phyloP scores from a whole-genome alignment of 2,797 vertebrate species.

The Emys orbicularis region DNA sequence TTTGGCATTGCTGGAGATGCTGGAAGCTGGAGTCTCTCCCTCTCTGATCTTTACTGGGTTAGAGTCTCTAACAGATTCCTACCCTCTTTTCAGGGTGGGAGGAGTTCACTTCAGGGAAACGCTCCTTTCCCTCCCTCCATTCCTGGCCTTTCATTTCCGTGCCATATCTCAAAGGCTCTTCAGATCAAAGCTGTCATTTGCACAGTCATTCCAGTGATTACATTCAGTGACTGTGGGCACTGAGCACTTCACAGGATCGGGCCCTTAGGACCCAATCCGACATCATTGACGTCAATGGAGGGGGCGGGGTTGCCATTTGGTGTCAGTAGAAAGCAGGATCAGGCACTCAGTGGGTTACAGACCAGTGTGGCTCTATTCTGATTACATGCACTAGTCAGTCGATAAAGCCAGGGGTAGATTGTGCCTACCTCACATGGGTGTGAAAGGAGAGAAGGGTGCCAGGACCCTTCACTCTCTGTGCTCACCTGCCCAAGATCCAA shows the following conservation, averaged over 20 bases:
- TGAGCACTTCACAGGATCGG: neutral
- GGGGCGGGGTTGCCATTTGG: neutral
- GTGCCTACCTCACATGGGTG: neutral
- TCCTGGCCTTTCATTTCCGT: neutral
- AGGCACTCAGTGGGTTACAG: neutral
- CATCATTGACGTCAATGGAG: neutral
- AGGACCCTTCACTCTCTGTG: neutral
- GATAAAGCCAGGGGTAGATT: neutral
- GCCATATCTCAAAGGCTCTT: neutral
- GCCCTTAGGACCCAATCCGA: neutral
- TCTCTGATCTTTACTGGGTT: neutral
- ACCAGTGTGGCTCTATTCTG: neutral
- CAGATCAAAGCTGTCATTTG: neutral
- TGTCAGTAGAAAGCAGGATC: neutral
- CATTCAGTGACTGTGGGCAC: neutral
- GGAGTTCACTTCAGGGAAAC: neutral
- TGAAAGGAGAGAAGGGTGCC: neutral
- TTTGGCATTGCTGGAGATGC: neutral
- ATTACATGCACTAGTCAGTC: neutral
- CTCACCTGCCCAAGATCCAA: neutral
- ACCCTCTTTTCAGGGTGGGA: too few species aligned
- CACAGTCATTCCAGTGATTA: neutral
- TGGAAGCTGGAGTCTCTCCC: neutral
- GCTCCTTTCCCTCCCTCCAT: neutral
- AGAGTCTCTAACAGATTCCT: neutral